Conservation (phyloP, 2,888 invertebrate species). For the Oxyscelio sp. region DNA sequence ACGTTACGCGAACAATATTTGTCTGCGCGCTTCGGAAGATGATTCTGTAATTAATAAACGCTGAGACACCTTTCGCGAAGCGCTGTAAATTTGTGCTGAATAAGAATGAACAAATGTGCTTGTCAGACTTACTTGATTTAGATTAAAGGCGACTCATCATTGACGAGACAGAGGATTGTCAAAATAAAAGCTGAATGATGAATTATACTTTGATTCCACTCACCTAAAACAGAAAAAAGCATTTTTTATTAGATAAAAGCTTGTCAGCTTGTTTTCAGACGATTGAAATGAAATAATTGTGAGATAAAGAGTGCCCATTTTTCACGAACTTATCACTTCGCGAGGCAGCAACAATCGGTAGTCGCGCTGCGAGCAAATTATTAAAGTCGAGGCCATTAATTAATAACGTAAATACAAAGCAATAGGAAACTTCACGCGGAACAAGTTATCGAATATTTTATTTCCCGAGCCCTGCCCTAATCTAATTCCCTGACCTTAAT, state of each 20-base stretch:
- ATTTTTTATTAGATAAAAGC: conserved; percentile 49
- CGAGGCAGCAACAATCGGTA: too few species aligned
- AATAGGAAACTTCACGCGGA: too few species aligned
- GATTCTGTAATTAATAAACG: conserved; percentile 45
- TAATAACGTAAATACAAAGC: too few species aligned
- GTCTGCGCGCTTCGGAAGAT: background rate
- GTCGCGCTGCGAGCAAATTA: too few species aligned
- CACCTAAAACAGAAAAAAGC: conserved; percentile 65
- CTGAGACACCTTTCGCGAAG: conserved; percentile 6
- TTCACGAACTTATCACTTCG: too few species aligned
- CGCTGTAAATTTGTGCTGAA: conserved; percentile 1
- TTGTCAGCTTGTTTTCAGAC: background rate
- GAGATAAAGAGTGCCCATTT: too few species aligned
- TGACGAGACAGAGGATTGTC: conserved; percentile 36
- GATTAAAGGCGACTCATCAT: conserved; percentile 37
- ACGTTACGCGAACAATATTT: conserved; percentile 16
- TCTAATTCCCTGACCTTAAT: too few species aligned
- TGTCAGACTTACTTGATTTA: conserved; percentile 45
- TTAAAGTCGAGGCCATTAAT: too few species aligned
- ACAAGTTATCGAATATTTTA: too few species aligned
- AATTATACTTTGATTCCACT: conserved; percentile 41
- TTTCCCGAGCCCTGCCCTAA: too few species aligned
- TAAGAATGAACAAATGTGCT: too few species aligned
- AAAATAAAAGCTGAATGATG: conserved; percentile 26
- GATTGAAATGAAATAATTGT: too few species aligned